phyloP scores from a whole-genome alignment of 2,113 vertebrate species.

The Periophthalmus modestus region DNA sequence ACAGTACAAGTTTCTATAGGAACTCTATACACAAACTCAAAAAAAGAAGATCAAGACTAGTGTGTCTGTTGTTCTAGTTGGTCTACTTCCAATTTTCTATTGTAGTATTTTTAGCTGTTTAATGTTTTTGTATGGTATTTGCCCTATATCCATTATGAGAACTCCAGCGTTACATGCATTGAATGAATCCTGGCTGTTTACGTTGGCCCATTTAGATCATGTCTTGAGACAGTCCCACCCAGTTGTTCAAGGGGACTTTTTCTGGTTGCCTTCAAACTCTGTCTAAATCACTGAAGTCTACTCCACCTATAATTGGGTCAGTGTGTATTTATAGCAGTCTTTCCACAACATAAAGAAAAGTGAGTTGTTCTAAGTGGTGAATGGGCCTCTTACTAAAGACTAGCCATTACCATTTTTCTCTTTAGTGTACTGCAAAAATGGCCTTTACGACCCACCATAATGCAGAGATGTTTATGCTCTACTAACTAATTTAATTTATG shows the following conservation, averaged over 20 bases:
- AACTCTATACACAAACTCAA: too few relatives aligned
- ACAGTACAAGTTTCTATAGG: too few relatives aligned
- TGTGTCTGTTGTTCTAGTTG: too few relatives aligned
- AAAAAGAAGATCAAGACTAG: too few relatives aligned
- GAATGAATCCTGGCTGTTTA: too few relatives aligned
- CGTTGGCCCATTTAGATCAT: constrained; percentile 22
- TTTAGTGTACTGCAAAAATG: constrained; percentile 30
- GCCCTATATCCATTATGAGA: too few relatives aligned
- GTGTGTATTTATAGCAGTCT: constrained; percentile 65
- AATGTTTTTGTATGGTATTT: too few relatives aligned
- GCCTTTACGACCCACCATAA: constrained; percentile 18
- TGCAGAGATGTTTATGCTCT: neutral
- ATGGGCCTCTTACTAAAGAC: constrained; percentile 36
- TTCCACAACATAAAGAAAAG: constrained; percentile 40
- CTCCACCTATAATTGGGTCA: constrained; percentile 70
- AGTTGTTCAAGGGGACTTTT: constrained; percentile 30
- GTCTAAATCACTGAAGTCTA: constrained; percentile 61
- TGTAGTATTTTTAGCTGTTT: too few relatives aligned
- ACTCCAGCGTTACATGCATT: too few relatives aligned
- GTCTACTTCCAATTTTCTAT: too few relatives aligned
- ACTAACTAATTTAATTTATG: neutral
- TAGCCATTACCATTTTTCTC: constrained; percentile 36
- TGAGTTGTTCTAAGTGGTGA: constrained; percentile 39
- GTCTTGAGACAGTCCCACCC: constrained; percentile 48
- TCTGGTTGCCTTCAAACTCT: constrained; percentile 23